Evolutionary conservation across 2,797 vertebrate genomes (phyloP).

Genomic region (Pangasius djambal): DNA sequence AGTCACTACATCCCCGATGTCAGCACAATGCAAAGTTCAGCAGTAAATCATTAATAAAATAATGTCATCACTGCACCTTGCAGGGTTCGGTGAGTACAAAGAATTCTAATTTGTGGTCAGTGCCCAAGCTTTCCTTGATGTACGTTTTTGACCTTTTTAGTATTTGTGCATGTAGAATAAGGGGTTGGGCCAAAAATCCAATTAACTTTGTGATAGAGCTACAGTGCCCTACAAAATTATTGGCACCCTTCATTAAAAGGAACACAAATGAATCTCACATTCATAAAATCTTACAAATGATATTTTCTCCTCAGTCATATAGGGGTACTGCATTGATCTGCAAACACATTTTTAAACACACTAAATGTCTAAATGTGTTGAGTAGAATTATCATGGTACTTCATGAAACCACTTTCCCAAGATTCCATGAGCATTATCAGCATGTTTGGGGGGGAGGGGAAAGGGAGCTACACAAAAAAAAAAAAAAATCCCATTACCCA

Average conservation of each 20-base stretch:
- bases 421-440: not conserved
- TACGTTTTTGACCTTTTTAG: slow-evolving; percentile 29
- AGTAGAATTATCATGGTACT: not conserved
- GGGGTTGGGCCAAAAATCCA: slow-evolving; percentile 21
- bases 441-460: not conserved
- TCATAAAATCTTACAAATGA: not conserved
- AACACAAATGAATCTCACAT: not conserved
- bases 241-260: slow-evolving; percentile 7
- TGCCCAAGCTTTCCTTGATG: slow-evolving; percentile 53
- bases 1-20: slow-evolving; percentile 77
- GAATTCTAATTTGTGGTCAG: slow-evolving; percentile 70
- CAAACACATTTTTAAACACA: not conserved
- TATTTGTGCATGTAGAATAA: slow-evolving; percentile 38
- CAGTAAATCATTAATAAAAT: slow-evolving; percentile 80
- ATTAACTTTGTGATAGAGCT: not conserved
- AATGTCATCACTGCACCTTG: slow-evolving; percentile 71
- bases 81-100: slow-evolving; percentile 60
- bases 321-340: not conserved
- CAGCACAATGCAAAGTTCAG: slow-evolving; percentile 84
- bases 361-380: not conserved
- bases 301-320: not conserved
- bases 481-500: not conserved
- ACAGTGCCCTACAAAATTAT: slow-evolving; percentile 11
- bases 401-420: not conserved
- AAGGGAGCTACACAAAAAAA: not conserved